These are phyloP conservation scores for Amphiprion clarkii DNA, from an alignment of 2,797 vertebrate genomes.

Conservation along the genomic window DNA sequence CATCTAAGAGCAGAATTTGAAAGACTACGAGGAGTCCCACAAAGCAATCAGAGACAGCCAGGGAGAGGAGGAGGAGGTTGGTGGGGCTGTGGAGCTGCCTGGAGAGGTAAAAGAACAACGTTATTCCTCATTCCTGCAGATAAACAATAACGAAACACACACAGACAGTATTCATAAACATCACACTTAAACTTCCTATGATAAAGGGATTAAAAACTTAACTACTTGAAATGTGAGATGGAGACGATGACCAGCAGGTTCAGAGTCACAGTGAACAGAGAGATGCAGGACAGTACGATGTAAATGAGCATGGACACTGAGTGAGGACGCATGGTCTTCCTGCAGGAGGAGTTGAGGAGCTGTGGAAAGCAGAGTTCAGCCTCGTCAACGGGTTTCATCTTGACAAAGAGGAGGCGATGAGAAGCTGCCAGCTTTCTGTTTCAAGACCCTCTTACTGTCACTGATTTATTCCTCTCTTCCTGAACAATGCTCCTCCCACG, in stretches of 20 bases:
- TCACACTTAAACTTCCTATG: too few relatives aligned
- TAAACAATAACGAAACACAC: too few relatives aligned
- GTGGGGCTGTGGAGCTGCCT: constrained; percentile 69
- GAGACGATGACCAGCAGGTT: constrained; percentile 69
- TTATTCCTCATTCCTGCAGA: not conserved
- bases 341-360: constrained; percentile 44
- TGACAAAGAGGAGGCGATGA: not conserved
- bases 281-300: constrained; percentile 58
- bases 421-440: not conserved
- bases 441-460: not conserved
- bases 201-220: not conserved
- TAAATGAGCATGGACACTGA: constrained; percentile 48
- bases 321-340: not conserved
- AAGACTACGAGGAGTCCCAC: constrained; percentile 64
- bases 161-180: not conserved
- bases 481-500: not conserved
- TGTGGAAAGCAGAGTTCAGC: not conserved
- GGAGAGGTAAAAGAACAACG: constrained; percentile 9
- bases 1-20: constrained; percentile 44
- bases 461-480: not conserved
- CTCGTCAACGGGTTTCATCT: constrained; percentile 6
- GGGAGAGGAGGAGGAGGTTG: constrained; percentile 66
- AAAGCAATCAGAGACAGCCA: constrained; percentile 61
- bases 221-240: constrained; percentile 63
- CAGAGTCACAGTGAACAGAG: constrained; percentile 51